Conservation (phyloP, 2,888 invertebrate genomes). For the Desoria tigrina region DNA sequence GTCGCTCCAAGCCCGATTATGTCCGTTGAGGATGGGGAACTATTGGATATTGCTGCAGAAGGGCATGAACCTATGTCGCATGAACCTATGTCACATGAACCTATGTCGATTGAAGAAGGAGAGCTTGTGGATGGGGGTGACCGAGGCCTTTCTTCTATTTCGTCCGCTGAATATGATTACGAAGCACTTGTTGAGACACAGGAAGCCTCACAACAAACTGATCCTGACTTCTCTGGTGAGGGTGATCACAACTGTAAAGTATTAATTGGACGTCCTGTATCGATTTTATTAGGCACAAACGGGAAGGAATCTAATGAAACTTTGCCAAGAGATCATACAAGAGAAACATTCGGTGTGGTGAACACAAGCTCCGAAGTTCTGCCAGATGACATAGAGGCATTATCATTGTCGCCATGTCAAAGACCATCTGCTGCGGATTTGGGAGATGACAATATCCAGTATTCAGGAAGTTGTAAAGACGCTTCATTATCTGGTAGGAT, state of each 20-base stretch:
- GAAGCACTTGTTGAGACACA: not conserved
- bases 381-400: too few species aligned
- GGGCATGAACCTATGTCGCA: not conserved
- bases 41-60: not conserved
- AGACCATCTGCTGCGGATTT: too few species aligned
- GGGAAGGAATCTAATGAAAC: not conserved
- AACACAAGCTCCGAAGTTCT: too few species aligned
- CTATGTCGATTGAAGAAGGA: not conserved
- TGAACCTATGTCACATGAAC: too few species aligned
- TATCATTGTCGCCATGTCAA: too few species aligned
- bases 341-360: too few species aligned
- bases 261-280: conserved; percentile 9
- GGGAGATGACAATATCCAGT: too few species aligned
- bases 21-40: not conserved
- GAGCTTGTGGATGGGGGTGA: not conserved
- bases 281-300: not conserved
- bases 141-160: not conserved
- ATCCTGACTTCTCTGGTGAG: not conserved
- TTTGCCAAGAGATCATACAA: too few species aligned
- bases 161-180: not conserved
- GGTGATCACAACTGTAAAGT: conserved; percentile 8
- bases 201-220: conserved; percentile 7
- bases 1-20: not conserved
- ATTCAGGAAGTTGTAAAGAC: too few species aligned
- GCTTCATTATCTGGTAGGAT: too few species aligned